Base-by-base conservation (phyloP, 2,113 vertebrate genomes). In the Tautogolabrus adspersus region DNA sequence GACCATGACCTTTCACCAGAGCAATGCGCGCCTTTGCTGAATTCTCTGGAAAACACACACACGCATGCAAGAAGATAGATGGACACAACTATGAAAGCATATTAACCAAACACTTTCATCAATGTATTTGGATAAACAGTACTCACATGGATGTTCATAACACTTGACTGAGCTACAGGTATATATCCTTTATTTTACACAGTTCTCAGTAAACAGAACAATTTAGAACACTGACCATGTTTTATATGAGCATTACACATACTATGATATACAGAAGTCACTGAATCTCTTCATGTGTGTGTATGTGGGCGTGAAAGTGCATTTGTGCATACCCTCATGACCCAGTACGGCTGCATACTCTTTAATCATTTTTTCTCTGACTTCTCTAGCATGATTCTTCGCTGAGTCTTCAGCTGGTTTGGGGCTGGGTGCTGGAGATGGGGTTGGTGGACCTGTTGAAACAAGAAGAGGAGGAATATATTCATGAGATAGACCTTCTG, bases 321-420 rank as follows among this genome's bases (percentile, higher is more conserved):
- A 10, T 37, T 46, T 55, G 30, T 38, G 23, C n/a, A 8, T 94
- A 98, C 98, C 96, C 84, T 98, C 97, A 8, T 94, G 87, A 34
- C 93, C 88, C 54, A 98, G 88, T 0, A 95, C 96, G 37, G 88
- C 82, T 37, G 92, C 74, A 90, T 96, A 90, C 76, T 98, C 96
- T 76, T 93, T 82, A 34, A 90, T 93, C 76, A 97, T 94, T 88
- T 91, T 96, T 63, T 87, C 54, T 44, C 10, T 91, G 60, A 94
- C 7, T 63, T 94, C 85, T 26, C 80, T 74, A 80, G 84, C 93
- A 51, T 37, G 90, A 60, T 77, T 81, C 2, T 87, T 83, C 67
- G 92, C 89, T 0, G 74, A 15, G 0, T 77, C 93, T 10, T 88
- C 38, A 0, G 75, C 59, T 0, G 85, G 6, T 10, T 49, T 52